Base-by-base conservation (phyloP, 2,113 vertebrate species). In the Oncorhynchus nerka region DNA sequence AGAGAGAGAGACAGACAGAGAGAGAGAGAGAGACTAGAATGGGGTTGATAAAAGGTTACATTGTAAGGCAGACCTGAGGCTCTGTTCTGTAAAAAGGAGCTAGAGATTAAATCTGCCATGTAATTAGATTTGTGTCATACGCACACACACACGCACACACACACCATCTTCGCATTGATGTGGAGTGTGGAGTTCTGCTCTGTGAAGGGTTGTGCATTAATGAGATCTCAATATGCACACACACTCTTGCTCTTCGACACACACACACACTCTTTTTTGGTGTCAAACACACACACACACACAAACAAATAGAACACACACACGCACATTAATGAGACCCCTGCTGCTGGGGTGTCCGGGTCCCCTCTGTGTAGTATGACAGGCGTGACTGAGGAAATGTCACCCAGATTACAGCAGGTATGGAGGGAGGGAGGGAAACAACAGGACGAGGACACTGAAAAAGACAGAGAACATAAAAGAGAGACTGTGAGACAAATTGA, bases 331-430 rank as follows among this genome's bases (percentile, higher is more conserved):
- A 84, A 75, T 77, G 67, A 32, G 66, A 75, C 78, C 76, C 82
- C 75, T 45, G 71, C 66, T 81, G 20, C 59, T 32, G 9, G 70
- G 55, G 59, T 64, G 61, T n/a, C 22, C 6, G 12, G 73, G 66
- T 64, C 79, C 76, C 71, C 67, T 61, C 74, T 19, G 68, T 26
- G 76, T 70, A 68, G 71, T 59, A 75, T 81, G 89, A 78, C 84
- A 85, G 84, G 75, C 84, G 84, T 92, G 90, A 86, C 87, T 87
- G 85, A 71, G 8, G 79, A 91, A 91, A 92, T 91, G 88, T 88
- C 89, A 91, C 72, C 80, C 26, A 69, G 89, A 90, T 92, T 86
- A 81, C 78, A 83, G 84, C 68, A 11, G 80, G 73, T 59, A 77
- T 28, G 6, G 28, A 45, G 28, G 15, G 68, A n/a, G 75, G 81